A percentile compares a stretch with the other conserved stretches of the same genome.
These are phyloP conservation scores for Anastatus disparis DNA, from an alignment of 1,140 invertebrate species.

Conservation along the genomic window DNA sequence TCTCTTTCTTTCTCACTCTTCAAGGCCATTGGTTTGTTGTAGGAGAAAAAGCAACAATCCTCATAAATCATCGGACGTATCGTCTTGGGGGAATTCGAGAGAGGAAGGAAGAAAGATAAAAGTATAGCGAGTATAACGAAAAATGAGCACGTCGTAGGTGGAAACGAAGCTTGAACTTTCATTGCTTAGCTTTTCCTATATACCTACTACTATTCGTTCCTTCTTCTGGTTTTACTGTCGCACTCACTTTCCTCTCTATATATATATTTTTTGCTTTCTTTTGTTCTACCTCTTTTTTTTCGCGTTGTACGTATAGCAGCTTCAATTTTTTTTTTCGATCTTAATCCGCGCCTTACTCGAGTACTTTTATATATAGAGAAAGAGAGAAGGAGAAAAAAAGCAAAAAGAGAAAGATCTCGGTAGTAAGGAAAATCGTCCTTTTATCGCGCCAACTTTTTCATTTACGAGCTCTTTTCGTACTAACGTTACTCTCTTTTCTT, in stretches of 20 bases:
- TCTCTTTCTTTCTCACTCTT: too few species aligned
- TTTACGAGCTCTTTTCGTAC: neutral
- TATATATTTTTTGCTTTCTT: neutral
- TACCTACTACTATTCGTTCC: too few species aligned
- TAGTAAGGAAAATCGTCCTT: neutral
- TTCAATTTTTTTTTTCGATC: conserved; percentile 10
- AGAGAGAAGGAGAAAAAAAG: too few species aligned
- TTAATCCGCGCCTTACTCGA: neutral
- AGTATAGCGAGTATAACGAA: neutral
- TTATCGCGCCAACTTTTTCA: conserved; percentile 22
- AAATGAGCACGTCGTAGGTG: conserved; percentile 11
- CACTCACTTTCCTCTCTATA: neutral
- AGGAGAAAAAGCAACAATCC: conserved; percentile 14
- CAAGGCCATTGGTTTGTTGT: neutral
- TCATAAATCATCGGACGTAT: conserved; percentile 37
- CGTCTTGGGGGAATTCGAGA: conserved; percentile 13
- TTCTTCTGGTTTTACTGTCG: neutral
- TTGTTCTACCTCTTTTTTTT: neutral
- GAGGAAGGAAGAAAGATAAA: neutral
- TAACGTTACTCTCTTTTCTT: neutral
- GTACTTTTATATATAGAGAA: too few species aligned
- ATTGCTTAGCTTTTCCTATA: conserved; percentile 11
- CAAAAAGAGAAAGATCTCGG: too few species aligned
- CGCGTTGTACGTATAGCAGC: too few species aligned
- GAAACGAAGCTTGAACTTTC: conserved; percentile 36